Base-by-base conservation (phyloP, 2,888 invertebrate genomes). In the Myopa testacea region DNA sequence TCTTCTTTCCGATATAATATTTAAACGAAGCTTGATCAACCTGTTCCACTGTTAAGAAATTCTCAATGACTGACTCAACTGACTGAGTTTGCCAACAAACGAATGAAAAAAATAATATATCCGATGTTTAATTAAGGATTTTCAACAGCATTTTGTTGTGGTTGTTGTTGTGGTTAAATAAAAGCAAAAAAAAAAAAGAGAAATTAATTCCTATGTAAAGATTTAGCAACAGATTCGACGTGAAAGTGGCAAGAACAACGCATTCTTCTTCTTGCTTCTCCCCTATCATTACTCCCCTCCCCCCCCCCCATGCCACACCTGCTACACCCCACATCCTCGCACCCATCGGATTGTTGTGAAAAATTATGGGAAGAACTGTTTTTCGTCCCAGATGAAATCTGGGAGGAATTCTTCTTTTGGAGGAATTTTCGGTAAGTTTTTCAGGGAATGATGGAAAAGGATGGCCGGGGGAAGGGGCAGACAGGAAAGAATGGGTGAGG, bases 71-170 rank as follows among this genome's bases (percentile, higher is more conserved):
- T 26, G 26, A 26, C 26, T 26, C 1, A 45, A 26, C 26, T 26
- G 26, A 45, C 1, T 45, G 45, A 45, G 4, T 10, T 45, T 2
- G 26, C 45, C 45, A 6, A 45, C 45, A 45, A 10, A 45, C 6
- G 45, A 45, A 45, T 6, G 10, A 45, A 45, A 3, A 45, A 45
- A 45, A 45, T 2, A 6, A 45, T 71, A 34, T 71, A 37, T 45
- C 70, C 37, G 19, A 62, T 38, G 62, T 74, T 74, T 74, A 74
- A 74, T 74, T 74, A 74, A 63, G 65, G 52, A 37, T 8, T 65
- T 74, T 63, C 40, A 12, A 19, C 14, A 45, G 63, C 52, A 37
- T 37, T 52, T 16, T 63, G 26, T 38, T 60, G 26, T 26, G 26
- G 26, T 26, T 45, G 63, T 40, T 37, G 60, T 60, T 19, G 38